Evolutionary conservation across 2,888 invertebrate genomes (phyloP).

Genomic region (Agrypnus murinus): DNA sequence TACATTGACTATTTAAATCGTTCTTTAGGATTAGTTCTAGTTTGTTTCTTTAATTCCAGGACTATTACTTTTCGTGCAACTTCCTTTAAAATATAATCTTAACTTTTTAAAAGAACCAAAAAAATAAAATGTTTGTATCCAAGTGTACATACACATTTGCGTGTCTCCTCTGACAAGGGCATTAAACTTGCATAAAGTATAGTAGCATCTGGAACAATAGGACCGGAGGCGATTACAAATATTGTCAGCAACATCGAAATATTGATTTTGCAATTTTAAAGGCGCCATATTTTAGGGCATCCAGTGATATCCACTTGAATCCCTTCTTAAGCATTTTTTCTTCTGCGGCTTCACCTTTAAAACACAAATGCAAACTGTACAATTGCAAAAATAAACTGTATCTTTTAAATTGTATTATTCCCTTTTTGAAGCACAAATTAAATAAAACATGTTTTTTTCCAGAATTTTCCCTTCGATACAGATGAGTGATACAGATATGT

Average conservation of each 20-base stretch:
- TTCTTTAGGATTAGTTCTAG: no score
- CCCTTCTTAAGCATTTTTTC: not conserved
- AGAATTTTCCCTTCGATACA: slow-evolving; percentile 34
- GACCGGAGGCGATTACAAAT: slow-evolving; percentile 55
- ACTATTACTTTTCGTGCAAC: no score
- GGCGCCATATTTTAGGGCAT: slow-evolving; percentile 20
- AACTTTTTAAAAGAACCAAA: no score
- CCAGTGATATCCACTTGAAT: no score
- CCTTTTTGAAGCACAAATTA: slow-evolving; percentile 14
- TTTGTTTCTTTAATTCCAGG: no score
- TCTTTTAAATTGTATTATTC: not conserved
- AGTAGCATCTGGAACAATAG: slow-evolving; percentile 55
- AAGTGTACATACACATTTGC: slow-evolving; percentile 44
- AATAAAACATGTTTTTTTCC: not conserved
- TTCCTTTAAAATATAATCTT: no score
- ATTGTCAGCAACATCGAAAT: slow-evolving; percentile 55
- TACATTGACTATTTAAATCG: no score
- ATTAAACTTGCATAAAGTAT: slow-evolving; percentile 52
- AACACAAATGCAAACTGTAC: not conserved
- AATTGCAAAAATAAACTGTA: not conserved
- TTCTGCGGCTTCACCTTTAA: not conserved
- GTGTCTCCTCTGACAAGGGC: slow-evolving; percentile 42
- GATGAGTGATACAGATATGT: slow-evolving; percentile 8
- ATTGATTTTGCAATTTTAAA: slow-evolving; percentile 54
- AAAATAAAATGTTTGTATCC: slow-evolving; percentile 22